Base-by-base conservation (phyloP, 2,113 vertebrate genomes). In the Pycnonotus jocosus region DNA sequence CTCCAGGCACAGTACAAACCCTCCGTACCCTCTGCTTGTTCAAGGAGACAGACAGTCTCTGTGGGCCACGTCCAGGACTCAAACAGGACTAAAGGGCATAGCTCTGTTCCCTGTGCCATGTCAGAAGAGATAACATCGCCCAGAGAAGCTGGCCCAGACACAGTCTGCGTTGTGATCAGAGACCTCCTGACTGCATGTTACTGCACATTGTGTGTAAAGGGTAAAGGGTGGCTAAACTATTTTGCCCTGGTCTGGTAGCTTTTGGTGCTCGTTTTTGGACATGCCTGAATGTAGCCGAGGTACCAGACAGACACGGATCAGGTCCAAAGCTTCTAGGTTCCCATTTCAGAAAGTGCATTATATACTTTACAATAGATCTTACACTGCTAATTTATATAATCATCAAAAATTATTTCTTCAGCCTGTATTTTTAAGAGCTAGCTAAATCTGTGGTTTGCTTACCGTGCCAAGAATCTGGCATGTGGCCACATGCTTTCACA, bases 351-450 rank as follows among this genome's bases (percentile, higher is more conserved):
- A 89, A 92, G 35, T 30, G 22, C 58, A 35, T 24, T 31, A 58
- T 71, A 70, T 37, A 88, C 47, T 88, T 90, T 31, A 83, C 35
- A 76, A 71, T 57, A 61, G 53, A 56, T 38, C 25, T 88, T 69
- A 64, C 0, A 7, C 57, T 33, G 51, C 53, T 90, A 71, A 93
- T 74, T 93, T 95, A 92, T 88, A 71, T 92, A 92, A 90, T 83
- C 21, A 90, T 80, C 12, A 95, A 87, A 92, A 91, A 91, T 47
- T 85, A 85, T 95, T 94, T 93, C 80, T 91, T 93, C 83, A 93
- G 48, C 68, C 83, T 78, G 76, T 70, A 70, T 94, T 94, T 95
- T 90, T 91, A 94, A 95, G 80, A 80, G 78, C 47, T 91, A 84
- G 79, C 79, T 94, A 91, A 95, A 95, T 70, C 81, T 71, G 71